Conservation (phyloP, 2,888 invertebrate genomes). For the Orthonychiurus folsomi region DNA sequence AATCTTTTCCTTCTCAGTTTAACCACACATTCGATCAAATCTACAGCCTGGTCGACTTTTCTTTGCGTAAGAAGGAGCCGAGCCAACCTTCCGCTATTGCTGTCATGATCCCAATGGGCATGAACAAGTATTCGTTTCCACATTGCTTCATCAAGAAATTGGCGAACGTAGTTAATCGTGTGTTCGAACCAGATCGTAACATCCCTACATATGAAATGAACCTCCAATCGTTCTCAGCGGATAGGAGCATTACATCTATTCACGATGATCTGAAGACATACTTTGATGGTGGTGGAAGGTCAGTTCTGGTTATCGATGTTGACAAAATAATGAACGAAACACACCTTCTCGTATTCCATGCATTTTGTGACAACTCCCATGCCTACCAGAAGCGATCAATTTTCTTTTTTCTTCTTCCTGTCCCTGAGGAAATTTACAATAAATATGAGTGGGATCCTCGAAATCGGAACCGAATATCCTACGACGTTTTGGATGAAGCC, state of each 20-base stretch:
- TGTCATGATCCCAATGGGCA: conserved; percentile 22
- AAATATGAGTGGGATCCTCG: conserved; percentile 21
- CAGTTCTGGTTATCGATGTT: conserved; percentile 24
- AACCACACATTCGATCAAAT: conserved; percentile 30
- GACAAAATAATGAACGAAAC: conserved; percentile 22
- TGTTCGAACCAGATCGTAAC: conserved; percentile 4
- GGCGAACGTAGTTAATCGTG: conserved; percentile 20
- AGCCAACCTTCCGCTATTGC: conserved; percentile 32
- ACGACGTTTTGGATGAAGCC: conserved; percentile 20
- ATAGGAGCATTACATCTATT: conserved; percentile 19
- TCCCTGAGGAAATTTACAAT: conserved; percentile 19
- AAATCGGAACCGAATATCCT: conserved; percentile 22
- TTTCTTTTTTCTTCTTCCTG: conserved; percentile 27
- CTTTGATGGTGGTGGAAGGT: conserved; percentile 24
- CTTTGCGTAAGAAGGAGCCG: conserved; percentile 24
- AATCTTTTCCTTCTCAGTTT: conserved; percentile 23
- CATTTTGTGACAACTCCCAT: conserved; percentile 34
- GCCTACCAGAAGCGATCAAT: conserved; percentile 33
- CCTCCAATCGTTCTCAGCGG: conserved; percentile 13
- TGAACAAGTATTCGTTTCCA: conserved; percentile 20
- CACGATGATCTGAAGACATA: conserved; percentile 29
- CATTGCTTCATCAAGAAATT: conserved; percentile 24
- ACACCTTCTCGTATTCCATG: conserved; percentile 30
- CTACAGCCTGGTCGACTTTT: conserved; percentile 19
- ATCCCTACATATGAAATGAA: conserved; percentile 14